Base-by-base conservation (phyloP, 2,113 vertebrate genomes). In the Mugil cephalus region DNA sequence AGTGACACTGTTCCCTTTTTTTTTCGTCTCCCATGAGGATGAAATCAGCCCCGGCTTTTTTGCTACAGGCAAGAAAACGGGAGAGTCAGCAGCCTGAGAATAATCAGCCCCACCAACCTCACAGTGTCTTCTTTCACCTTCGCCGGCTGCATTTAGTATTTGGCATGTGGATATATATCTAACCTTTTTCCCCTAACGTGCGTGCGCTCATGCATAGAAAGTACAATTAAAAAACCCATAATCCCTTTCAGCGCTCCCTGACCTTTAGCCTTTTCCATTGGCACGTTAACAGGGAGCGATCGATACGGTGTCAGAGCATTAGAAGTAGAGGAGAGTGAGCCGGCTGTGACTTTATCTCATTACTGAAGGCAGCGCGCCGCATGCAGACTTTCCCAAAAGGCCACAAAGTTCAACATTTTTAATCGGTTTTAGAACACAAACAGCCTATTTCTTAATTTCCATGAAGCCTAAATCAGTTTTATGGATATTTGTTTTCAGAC, bases 61-160 rank as follows among this genome's bases (percentile, higher is more conserved):
- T 6, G 64, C 77, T 59, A 17, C 2, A 7, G 55, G 74, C 45
- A 40, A 59, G 76, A 83, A 79, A 81, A 75, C 63, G 69, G 17
- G 5, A 77, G 65, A 81, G 6, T 75, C 74, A 82, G 59, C 69
- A 73, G 77, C 46, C 82, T 76, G 77, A 30, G 71, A 66, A 80
- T 83, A 85, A 82, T 52, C 40, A 40, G 6, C 19, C 8, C 51
- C 13, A 35, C 51, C 50, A 74, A 65, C 30, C 45, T 19, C 6
- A n/a, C 12, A 30, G 17, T 10, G 34, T 72, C 36, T 48, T 39
- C 66, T 63, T 68, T 47, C 73, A 74, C 55, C 18, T 51, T 24
- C 17, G 38, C 19, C 4, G 40, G 39, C 35, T 9, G 3, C 6
- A 8, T 48, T 53, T 50, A 35, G 61, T 54, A 56, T 54, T 39